Base-by-base conservation (phyloP, 2,797 vertebrate species). In the Anabas testudineus region DNA sequence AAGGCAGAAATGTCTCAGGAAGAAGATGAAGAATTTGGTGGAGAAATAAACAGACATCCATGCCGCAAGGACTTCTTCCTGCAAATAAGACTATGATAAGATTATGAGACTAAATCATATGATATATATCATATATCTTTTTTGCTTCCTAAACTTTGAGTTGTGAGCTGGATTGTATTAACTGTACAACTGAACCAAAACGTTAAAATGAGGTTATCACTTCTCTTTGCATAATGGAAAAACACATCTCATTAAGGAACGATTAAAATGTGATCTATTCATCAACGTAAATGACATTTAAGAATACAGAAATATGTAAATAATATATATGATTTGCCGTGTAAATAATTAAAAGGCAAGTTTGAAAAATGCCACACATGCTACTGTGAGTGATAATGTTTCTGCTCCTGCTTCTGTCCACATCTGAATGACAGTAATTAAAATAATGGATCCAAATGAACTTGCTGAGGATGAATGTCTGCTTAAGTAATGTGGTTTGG, bases 1-100 rank as follows among this genome's bases (percentile, higher is more conserved):
- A 93, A 94, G 93, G 93, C 93, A 92, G 82, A 92, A 70, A 78
- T 47, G 82, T 81, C 48, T 66, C 37, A 13, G 32, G 61, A 73
- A 63, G 76, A 82, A 64, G 32, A 74, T 76, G 24, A 76, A 57
- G 53, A 73, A 71, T 70, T 52, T 28, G 39, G 67, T 61, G 34
- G 67, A 81, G 10, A 64, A 43, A 26, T 48, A 72, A 75, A 81
- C 5, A 49, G 26, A 66, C 46, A 71, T 53, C 36, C 65, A 66
- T 30, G 26, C 21, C 39, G 48, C 18, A 46, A 62, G 52, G 43
- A 18, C 63, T 66, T 34, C 32, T 42, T 49, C 64, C 65, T 60
- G 42, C 45, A 12, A 52, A 14, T 37, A 6, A 62, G 39, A 32
- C 42, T 53, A 32, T 43, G 55, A 56, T n/a, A n/a, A n/a, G n/a